Evolutionary conservation across 2,113 vertebrate genomes (phyloP).

Genomic region (Sorex fumeus): DNA sequence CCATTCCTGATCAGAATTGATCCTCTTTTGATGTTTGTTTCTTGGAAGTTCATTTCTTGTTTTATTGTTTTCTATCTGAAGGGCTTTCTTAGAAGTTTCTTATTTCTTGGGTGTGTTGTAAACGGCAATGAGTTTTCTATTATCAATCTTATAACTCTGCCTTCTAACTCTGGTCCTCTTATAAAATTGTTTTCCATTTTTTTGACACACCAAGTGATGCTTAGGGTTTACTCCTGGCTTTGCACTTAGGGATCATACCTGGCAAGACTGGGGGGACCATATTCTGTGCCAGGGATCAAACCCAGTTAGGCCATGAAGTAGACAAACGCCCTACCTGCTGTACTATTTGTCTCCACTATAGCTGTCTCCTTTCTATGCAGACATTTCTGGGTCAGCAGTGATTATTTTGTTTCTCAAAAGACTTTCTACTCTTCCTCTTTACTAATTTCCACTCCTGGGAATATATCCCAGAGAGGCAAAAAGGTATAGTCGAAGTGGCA

Average conservation of each 20-base stretch:
- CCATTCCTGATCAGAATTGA: background rate
- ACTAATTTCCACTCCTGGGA: no score
- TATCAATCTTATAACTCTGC: background rate
- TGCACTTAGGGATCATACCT: no score
- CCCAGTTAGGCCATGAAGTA: no score
- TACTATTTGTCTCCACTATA: no score
- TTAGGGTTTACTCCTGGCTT: no score
- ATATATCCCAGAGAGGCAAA: no score
- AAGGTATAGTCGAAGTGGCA: no score
- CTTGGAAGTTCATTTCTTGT: background rate
- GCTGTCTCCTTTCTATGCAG: background rate
- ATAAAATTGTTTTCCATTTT: background rate
- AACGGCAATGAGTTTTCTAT: background rate
- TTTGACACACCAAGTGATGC: background rate
- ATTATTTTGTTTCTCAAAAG: background rate
- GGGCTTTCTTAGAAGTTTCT: background rate
- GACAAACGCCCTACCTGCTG: no score
- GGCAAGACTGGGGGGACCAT: no score
- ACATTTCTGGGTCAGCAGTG: background rate
- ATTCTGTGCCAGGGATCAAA: no score
- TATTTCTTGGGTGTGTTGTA: background rate
- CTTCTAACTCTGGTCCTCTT: background rate
- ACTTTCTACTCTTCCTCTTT: background rate
- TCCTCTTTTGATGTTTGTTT: background rate
- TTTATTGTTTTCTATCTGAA: background rate